These are phyloP conservation scores for Plagodis dolabraria DNA, from an alignment of 2,888 invertebrate species.

Conservation along the genomic window DNA sequence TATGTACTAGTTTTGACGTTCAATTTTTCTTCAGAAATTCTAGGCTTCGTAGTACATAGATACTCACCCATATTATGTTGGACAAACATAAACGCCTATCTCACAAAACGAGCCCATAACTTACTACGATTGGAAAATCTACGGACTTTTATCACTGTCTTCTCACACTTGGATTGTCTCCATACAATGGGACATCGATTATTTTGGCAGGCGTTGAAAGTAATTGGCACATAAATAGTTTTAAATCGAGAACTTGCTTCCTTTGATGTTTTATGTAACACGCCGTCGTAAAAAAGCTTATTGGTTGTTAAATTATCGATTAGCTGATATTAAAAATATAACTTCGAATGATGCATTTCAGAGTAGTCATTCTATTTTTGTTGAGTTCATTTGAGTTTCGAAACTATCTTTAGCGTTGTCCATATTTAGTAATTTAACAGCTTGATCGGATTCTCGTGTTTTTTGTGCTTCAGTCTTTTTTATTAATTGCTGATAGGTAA, in stretches of 20 bases:
- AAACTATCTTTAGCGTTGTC: neutral
- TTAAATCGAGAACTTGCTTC: slow-evolving; percentile 27
- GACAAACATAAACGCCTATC: too few species aligned
- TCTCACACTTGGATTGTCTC: slow-evolving; percentile 39
- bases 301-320: slow-evolving; percentile 20
- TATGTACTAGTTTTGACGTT: too few species aligned
- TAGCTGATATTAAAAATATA: slow-evolving; percentile 1
- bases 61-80: too few species aligned
- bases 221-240: slow-evolving; percentile 62
- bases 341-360: neutral
- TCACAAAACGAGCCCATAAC: too few species aligned
- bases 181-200: slow-evolving; percentile 66
- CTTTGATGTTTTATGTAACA: slow-evolving; percentile 36
- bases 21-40: too few species aligned
- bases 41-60: too few species aligned
- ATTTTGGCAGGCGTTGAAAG: slow-evolving; percentile 58
- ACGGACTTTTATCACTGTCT: slow-evolving; percentile 25
- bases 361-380: slow-evolving; percentile 19
- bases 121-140: neutral
- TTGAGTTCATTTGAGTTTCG: slow-evolving; percentile 1
- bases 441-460: neutral
- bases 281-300: slow-evolving; percentile 31
- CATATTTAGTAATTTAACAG: neutral
- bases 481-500: too few species aligned
- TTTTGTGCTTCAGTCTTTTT: too few species aligned